Evolutionary conservation across 2,888 invertebrate genomes (phyloP).

Genomic region (Camponotus fellah): DNA sequence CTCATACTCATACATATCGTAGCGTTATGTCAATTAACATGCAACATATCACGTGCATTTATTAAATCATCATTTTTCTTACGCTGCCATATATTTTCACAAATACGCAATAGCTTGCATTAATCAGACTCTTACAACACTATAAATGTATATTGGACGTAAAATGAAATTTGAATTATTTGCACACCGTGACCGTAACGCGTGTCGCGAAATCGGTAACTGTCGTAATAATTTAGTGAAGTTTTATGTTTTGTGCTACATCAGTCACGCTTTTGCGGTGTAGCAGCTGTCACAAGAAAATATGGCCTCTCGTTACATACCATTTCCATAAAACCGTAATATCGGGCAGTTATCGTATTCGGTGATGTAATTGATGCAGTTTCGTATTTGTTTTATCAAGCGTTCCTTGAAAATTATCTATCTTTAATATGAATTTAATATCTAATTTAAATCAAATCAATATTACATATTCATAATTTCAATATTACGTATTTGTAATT

Average conservation of each 20-base stretch:
- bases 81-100: not conserved
- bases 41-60: not conserved
- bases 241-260: constrained; percentile 58
- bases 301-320: constrained; percentile 50
- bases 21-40: not conserved
- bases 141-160: constrained; percentile 14
- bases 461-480: not conserved
- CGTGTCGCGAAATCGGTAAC: constrained; percentile 45
- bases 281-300: constrained; percentile 60
- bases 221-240: constrained; percentile 59
- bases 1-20: not conserved
- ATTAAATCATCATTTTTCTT: constrained; percentile 19
- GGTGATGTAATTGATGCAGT: constrained; percentile 57
- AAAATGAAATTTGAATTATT: constrained; percentile 51
- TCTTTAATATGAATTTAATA: constrained; percentile 5
- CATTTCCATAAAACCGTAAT: constrained; percentile 64
- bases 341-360: constrained; percentile 53
- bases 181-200: constrained; percentile 32
- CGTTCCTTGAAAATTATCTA: not conserved
- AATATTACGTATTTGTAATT: constrained; percentile 1
- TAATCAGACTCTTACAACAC: constrained; percentile 16
- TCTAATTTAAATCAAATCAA: not conserved
- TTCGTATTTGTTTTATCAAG: constrained; percentile 37
- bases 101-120: not conserved
- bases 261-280: constrained; percentile 42